Evolutionary conservation across 2,797 vertebrate genomes (phyloP), one percentile per base, ranked within the genome.

Genomic region (Neostethus bicornis): DNA sequence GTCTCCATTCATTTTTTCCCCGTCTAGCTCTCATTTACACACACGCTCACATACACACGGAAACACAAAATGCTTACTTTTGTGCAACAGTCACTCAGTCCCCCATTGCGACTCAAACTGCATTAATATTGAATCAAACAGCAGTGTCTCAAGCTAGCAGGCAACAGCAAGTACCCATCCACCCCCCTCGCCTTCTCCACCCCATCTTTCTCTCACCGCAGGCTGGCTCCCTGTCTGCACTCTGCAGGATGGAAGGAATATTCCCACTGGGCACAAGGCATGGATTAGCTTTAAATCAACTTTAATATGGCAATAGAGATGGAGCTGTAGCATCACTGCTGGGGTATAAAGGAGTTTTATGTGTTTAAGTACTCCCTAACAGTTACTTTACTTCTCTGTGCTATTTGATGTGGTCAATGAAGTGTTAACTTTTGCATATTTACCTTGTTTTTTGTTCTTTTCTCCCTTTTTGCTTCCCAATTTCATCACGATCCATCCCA

Each of bases 111-210:
- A 91, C 85, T 86, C 88, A 89, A 91, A 92, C 91, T 90, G 85
- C 91, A 92, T 92, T 92, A 92, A 92, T 92, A 92, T 92, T 92
- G 91, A 92, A 92, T 92, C 90, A 92, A 92, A 92, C 90, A 90
- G 89, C 85, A 88, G 86, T 83, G 89, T 90, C 86, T 90, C 85
- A 87, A 89, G 85, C 84, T 77, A 85, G 83, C 85, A 87, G 85
- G 77, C 86, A 87, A 83, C 82, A 86, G 80, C 74, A 73, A 81
- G 80, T 79, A n/a, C 83, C 60, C 81, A 28, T 62, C 37, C 21
- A 59, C 47, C 20, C 31, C 12, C 43, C 21, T 24, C 12, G 16
- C 25, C 51, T 38, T 48, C 66, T 44, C 73, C 78, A 66, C 53
- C 46, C 74, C 66, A 68, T 78, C 70, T 55, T 57, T 73, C 74